phyloP scores from a whole-genome alignment of 2,113 vertebrate genomes.

The Atlantisia rogersi region DNA sequence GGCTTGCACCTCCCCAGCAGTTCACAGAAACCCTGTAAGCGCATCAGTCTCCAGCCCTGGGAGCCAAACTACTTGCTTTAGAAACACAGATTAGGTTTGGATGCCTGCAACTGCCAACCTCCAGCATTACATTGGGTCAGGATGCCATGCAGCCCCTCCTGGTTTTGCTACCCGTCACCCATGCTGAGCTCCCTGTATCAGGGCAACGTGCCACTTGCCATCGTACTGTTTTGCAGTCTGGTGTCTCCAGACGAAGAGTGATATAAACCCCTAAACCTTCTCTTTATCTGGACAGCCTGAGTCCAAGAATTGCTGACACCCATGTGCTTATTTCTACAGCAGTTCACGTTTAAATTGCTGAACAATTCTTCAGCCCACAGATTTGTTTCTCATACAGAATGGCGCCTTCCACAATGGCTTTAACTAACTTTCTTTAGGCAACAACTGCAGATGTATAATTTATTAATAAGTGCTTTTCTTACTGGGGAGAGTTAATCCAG shows the following conservation, averaged over 20 bases:
- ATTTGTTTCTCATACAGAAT: background rate
- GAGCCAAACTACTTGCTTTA: background rate
- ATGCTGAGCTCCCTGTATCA: rapidly evolving
- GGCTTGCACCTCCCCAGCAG: background rate
- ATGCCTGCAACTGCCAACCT: background rate
- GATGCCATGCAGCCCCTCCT: background rate
- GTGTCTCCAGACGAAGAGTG: background rate
- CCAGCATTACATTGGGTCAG: background rate
- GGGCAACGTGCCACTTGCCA: background rate
- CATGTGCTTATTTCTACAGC: background rate
- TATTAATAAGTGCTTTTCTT: conserved; percentile 54
- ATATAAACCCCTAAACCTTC: background rate
- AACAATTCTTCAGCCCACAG: background rate
- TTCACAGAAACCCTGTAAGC: background rate
- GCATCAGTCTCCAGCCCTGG: background rate
- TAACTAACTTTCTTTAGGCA: background rate
- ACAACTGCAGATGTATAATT: conserved; percentile 36
- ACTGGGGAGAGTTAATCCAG: conserved; percentile 51
- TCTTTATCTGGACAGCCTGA: background rate
- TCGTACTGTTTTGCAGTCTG: background rate
- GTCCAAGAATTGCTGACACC: background rate
- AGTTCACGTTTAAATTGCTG: background rate
- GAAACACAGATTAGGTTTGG: background rate
- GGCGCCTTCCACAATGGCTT: background rate
- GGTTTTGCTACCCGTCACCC: background rate